A percentile compares a stretch with the other conserved stretches of the same genome.
Evolutionary conservation across 2,797 vertebrate species (phyloP).

Genomic region (Potorous gilbertii): DNA sequence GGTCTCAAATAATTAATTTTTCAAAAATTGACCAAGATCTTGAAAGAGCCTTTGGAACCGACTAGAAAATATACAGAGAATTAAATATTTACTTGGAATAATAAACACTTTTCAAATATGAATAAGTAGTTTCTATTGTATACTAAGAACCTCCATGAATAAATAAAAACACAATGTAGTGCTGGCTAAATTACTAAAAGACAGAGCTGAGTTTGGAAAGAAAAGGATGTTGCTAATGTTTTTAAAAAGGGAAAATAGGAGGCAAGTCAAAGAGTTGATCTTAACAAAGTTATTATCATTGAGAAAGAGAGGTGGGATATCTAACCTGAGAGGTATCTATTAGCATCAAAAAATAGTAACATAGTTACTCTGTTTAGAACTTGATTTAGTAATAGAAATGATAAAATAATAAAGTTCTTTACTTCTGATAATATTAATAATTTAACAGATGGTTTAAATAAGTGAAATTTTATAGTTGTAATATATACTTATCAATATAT

Average conservation of each 20-base stretch:
- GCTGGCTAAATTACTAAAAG: not conserved
- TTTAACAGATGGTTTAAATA: not conserved
- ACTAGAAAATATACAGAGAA: not conserved
- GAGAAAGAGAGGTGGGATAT: not conserved
- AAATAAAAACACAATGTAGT: not conserved
- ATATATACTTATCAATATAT: too few species aligned
- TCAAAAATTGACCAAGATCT: not conserved
- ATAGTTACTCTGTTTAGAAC: not conserved
- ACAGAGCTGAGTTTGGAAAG: not conserved
- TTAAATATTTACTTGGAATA: not conserved
- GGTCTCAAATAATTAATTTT: not conserved
- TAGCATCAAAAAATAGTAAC: not conserved
- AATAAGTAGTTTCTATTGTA: not conserved
- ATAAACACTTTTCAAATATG: not conserved
- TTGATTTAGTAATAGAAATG: not conserved
- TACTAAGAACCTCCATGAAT: not conserved
- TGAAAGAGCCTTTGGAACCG: not conserved
- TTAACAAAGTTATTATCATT: not conserved
- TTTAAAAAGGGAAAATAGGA: not conserved
- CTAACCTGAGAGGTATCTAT: not conserved
- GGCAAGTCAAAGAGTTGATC: not conserved
- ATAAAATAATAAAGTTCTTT: not conserved
- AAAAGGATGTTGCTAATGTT: not conserved
- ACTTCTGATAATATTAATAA: not conserved
- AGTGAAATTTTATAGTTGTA: not conserved